Base-by-base conservation (phyloP, 64 coral and sea anemone genomes). In the Montipora efflorescens region DNA sequence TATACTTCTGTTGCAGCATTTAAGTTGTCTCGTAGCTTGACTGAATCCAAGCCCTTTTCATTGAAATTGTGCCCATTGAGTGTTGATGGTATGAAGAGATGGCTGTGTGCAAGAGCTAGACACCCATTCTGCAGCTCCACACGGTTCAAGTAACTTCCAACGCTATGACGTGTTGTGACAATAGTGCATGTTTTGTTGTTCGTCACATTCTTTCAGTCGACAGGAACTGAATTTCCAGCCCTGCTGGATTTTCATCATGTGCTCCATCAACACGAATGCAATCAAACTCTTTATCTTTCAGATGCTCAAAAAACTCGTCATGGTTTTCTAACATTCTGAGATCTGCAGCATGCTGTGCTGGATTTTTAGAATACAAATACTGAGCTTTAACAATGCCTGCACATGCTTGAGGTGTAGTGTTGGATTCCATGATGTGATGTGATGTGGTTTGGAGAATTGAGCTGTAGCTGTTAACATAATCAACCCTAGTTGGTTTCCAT, bases 51-150 rank as follows among this genome's bases (percentile, higher is more conserved):
- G 12, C 73, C 81, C 3, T 94, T 88, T 55, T 49, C 55, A 61
- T 81, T 81, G 73, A 79, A 88, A 73, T 89, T 94, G 6, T 57
- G 18, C n/a, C 92, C 77, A 89, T 89, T 89, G 48, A 94, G 66
- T 15, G 92, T 94, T 0, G 92, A 94, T 74, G 92, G 92, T n/a
- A 94, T 94, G 15, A 89, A 94, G 20, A 89, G 77, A 50, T 89
- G 59, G 11, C 61, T 74, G 45, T 93, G 81, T 25, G 81, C 91
- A 1, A 91, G 45, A 36, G 89, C 89, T 16, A 93, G 81, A 57
- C 91, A 93, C 14, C 72, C 91, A 66, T 93, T 93, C 50, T 93
- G 81, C 12, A 93, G 18, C 45, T 87, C 91, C 12, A 93, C 57
- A 36, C 71, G 45, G 15, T 91, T 91, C 2, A 91, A 83, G 50